A percentile compares a stretch with the other conserved stretches of the same genome.
These are phyloP conservation scores for Nebria salina DNA, from an alignment of 2,888 invertebrate species.

Conservation along the genomic window DNA sequence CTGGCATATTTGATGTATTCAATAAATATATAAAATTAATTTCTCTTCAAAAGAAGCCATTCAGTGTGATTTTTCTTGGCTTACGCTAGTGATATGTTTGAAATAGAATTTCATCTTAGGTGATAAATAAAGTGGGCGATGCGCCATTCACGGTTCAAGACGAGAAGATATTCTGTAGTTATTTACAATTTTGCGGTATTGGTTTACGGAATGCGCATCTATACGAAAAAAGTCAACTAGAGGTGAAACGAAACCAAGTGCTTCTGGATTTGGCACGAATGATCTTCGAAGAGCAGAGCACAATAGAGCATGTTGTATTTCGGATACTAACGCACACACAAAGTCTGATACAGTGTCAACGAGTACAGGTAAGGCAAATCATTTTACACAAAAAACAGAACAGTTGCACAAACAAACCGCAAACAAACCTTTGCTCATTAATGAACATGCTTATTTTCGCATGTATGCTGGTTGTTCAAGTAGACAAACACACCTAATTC, in stretches of 20 bases:
- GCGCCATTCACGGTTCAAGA: slow-evolving; percentile 86
- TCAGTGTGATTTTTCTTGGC: too few species aligned
- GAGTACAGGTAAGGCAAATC: slow-evolving; percentile 81
- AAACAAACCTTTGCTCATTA: too few species aligned
- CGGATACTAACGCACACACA: slow-evolving; percentile 94
- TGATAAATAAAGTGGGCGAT: slow-evolving; percentile 90
- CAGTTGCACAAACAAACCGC: too few species aligned
- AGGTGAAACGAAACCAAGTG: slow-evolving; percentile 95
- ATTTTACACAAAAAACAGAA: not conserved
- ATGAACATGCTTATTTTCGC: too few species aligned
- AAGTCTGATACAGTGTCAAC: slow-evolving; percentile 92
- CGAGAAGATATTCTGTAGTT: slow-evolving; percentile 90
- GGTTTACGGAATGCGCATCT: slow-evolving; percentile 95
- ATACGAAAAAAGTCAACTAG: slow-evolving; percentile 93
- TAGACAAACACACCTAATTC: too few species aligned
- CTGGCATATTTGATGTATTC: too few species aligned
- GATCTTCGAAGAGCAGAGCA: slow-evolving; percentile 97
- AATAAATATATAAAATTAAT: too few species aligned
- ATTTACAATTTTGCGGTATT: slow-evolving; percentile 96
- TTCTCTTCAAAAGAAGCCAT: too few species aligned
- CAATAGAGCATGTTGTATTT: slow-evolving; percentile 93
- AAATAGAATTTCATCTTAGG: slow-evolving; percentile 63
- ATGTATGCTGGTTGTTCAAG: too few species aligned
- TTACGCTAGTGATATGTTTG: too few species aligned
- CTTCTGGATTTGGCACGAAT: slow-evolving; percentile 93